Evolutionary conservation across 2,797 vertebrate genomes (phyloP).

Genomic region (Garrulus glandarius): DNA sequence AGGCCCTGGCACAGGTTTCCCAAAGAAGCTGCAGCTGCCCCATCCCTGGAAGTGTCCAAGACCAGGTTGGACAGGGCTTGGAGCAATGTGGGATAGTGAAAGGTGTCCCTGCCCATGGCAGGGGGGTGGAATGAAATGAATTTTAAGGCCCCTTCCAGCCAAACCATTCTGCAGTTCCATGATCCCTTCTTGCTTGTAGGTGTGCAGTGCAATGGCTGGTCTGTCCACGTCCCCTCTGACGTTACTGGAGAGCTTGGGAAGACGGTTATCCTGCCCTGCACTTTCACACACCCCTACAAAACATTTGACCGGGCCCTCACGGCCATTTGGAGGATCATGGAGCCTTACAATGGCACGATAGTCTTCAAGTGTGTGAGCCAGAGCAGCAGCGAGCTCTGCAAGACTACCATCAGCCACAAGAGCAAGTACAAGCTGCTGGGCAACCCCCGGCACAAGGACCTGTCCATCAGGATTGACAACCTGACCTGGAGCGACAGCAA

Average conservation of each 20-base stretch:
- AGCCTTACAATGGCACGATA: slow-evolving; percentile 74
- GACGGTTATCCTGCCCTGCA: slow-evolving; percentile 85
- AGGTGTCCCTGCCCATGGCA: neutral
- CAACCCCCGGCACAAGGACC: slow-evolving; percentile 86
- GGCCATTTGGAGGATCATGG: slow-evolving; percentile 86
- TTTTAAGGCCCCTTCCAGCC: neutral
- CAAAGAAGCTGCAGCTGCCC: neutral
- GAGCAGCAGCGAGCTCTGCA: slow-evolving; percentile 77
- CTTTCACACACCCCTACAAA: slow-evolving; percentile 89
- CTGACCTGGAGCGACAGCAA: slow-evolving; percentile 83
- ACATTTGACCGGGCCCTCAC: slow-evolving; percentile 83
- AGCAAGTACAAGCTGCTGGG: slow-evolving; percentile 88
- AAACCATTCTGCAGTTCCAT: neutral
- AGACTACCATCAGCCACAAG: slow-evolving; percentile 79
- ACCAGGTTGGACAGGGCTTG: accelerated
- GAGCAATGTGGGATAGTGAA: neutral
- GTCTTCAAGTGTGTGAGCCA: slow-evolving; percentile 84
- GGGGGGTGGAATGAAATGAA: accelerated
- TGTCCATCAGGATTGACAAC: slow-evolving; percentile 87
- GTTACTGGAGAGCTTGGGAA: slow-evolving; percentile 83
- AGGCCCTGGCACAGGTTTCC: neutral
- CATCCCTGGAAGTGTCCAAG: neutral
- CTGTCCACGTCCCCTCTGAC: slow-evolving; percentile 82
- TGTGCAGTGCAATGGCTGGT: slow-evolving; percentile 82
- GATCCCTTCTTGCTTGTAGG: neutral